Percentiles rank a stretch among this genome's conserved stretches.
These are phyloP conservation scores for Drosophila affinis DNA, from an alignment of 2,888 invertebrate genomes.

Conservation along the genomic window DNA sequence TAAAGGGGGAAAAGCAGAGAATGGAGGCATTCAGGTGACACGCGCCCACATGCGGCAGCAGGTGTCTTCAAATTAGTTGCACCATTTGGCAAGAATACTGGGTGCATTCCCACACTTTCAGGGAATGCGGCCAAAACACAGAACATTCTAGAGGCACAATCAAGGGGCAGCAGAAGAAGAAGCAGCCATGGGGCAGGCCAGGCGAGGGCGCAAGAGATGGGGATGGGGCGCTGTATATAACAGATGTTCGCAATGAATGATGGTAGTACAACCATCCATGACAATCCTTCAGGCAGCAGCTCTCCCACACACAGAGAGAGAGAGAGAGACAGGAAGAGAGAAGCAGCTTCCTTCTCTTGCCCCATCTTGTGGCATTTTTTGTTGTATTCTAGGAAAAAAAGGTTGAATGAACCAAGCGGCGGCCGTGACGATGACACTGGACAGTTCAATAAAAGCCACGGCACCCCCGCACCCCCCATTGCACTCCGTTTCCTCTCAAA, in stretches of 20 bases:
- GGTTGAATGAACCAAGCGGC: conserved; percentile 42
- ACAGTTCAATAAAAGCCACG: conserved; percentile 24
- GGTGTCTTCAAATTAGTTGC: conserved; percentile 63
- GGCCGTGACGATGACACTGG: conserved; percentile 23
- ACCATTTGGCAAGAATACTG: conserved; percentile 46
- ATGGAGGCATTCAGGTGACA: neutral
- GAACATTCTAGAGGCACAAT: conserved; percentile 4
- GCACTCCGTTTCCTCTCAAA: neutral
- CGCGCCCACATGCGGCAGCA: conserved; percentile 41
- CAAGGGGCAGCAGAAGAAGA: too few relatives aligned
- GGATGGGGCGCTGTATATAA: neutral
- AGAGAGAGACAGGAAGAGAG: neutral
- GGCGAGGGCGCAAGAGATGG: neutral
- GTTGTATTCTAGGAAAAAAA: conserved; percentile 10
- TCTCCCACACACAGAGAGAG: neutral
- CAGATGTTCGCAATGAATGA: neutral
- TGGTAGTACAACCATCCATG: neutral
- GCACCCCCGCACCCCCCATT: conserved; percentile 1
- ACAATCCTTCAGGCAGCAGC: neutral
- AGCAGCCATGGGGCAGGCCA: too few relatives aligned
- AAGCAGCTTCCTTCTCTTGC: conserved; percentile 13
- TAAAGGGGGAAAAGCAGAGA: neutral
- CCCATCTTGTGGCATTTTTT: conserved; percentile 9
- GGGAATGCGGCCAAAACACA: conserved; percentile 3
- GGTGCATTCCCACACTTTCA: neutral